Base-by-base conservation (phyloP, 2,888 invertebrate species). In the Andrena minutula region DNA sequence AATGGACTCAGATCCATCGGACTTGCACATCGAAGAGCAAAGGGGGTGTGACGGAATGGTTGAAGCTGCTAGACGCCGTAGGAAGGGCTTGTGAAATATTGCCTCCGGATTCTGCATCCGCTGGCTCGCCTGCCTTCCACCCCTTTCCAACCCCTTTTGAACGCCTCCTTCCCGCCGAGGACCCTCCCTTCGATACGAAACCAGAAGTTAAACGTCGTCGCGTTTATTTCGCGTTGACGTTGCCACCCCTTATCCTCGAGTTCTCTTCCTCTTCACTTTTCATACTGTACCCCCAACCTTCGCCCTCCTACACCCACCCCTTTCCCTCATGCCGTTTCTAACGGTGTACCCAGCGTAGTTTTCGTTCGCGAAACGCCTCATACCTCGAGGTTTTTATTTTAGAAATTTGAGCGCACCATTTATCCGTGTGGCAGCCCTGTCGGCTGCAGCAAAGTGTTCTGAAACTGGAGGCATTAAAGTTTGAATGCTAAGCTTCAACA, bases 181-280 rank as follows among this genome's bases (percentile, higher is more conserved):
- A 77, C 64, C 72, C 70, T 53, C 75, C 68, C 75, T 72, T 56
- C 81, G 51, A 83, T 75, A 82, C 85, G 86, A 69, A 85, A 85
- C 70, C 83, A 85, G 82, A 89, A 89, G 89, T 90, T 89, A 89
- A 89, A 83, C 85, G 79, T 79, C 80, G 76, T 71, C 82, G 82
- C 84, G 85, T 83, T 88, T 84, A 83, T 88, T 89, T 89, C 90
- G 84, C 82, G 83, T 86, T 86, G 86, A 85, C 88, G 79, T 86
- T 73, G 32, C 65, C 82, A 35, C 30, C 77, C 68, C 74, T 32
- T 60, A 65, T 72, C 75, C 65, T 51, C 35, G 26, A 66, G 12
- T 41, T 47, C 64, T 63, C 41, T 58, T 63, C 41, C 51, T 47
- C 63, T 35, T 56, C 28, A 16, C 47, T n/a, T 58, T 63, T 63